phyloP scores from a whole-genome alignment of 2,113 vertebrate genomes.

The Zapus hudsonius region DNA sequence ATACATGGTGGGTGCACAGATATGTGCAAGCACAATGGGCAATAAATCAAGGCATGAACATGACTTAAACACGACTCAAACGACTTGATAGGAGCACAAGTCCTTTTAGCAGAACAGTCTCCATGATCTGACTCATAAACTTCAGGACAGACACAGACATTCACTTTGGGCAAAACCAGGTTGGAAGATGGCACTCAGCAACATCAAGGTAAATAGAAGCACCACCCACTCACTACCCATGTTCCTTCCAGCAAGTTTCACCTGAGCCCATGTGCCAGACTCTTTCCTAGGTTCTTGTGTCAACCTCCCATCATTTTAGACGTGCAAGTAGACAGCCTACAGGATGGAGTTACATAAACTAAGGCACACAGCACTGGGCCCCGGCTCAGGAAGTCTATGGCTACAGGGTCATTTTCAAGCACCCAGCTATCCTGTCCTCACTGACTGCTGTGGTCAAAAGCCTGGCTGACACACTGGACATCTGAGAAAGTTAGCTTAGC shows the following conservation, averaged over 20 bases:
- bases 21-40: neutral
- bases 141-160: neutral
- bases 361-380: neutral
- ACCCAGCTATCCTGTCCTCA: constrained; percentile 18
- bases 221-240: neutral
- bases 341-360: neutral
- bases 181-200: neutral
- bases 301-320: neutral
- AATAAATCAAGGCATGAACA: neutral
- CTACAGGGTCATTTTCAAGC: constrained; percentile 29
- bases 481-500: constrained; percentile 43
- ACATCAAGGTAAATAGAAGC: neutral
- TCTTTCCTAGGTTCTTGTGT: neutral
- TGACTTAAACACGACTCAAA: constrained; percentile 32
- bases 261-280: neutral
- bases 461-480: constrained; percentile 24
- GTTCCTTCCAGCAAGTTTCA: neutral
- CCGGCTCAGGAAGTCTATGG: neutral
- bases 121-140: neutral
- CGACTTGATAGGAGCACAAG: constrained; percentile 2
- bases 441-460: constrained; percentile 48
- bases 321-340: too few relatives aligned
- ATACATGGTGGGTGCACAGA: neutral
- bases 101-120: neutral
- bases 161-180: constrained; percentile 30